A percentile compares a stretch with the other conserved stretches of the same genome.
Evolutionary conservation across 2,888 invertebrate genomes (phyloP).

Genomic region (Argyresthia goedartella): DNA sequence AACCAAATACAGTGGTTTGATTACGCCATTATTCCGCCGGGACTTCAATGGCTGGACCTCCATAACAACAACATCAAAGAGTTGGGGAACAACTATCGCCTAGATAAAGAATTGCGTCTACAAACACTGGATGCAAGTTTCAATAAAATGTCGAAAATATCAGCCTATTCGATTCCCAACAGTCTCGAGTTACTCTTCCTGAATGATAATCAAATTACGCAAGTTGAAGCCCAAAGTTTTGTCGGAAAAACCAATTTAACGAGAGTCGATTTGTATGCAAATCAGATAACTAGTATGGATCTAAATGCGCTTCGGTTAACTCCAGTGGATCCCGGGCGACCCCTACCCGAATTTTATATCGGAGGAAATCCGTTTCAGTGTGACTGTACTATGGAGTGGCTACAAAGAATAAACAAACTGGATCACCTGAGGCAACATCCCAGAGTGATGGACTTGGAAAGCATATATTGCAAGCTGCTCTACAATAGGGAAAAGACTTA

Average conservation of each 20-base stretch:
- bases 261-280: slow-evolving; percentile 92
- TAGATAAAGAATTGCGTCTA: slow-evolving; percentile 79
- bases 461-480: slow-evolving; percentile 88
- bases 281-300: slow-evolving; percentile 91
- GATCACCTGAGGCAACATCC: slow-evolving; percentile 89
- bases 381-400: slow-evolving; percentile 96
- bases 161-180: slow-evolving; percentile 83
- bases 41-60: slow-evolving; percentile 89
- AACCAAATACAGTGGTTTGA: slow-evolving; percentile 92
- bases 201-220: slow-evolving; percentile 89
- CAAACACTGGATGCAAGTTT: slow-evolving; percentile 92
- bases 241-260: slow-evolving; percentile 90
- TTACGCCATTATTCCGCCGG: slow-evolving; percentile 85
- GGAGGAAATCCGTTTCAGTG: slow-evolving; percentile 95
- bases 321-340: slow-evolving; percentile 80
- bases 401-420: slow-evolving; percentile 89
- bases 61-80: slow-evolving; percentile 88
- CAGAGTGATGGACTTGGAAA: slow-evolving; percentile 90
- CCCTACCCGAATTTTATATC: slow-evolving; percentile 91
- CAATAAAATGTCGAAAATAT: slow-evolving; percentile 85
- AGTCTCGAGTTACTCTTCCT: slow-evolving; percentile 88
- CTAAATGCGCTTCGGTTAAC: slow-evolving; percentile 88
- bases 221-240: slow-evolving; percentile 91
- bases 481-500: slow-evolving; percentile 88
- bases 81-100: slow-evolving; percentile 80